Evolutionary conservation across 2,888 invertebrate genomes (phyloP), one percentile per base, ranked within the genome.

Genomic region (Hybos culiciformis): DNA sequence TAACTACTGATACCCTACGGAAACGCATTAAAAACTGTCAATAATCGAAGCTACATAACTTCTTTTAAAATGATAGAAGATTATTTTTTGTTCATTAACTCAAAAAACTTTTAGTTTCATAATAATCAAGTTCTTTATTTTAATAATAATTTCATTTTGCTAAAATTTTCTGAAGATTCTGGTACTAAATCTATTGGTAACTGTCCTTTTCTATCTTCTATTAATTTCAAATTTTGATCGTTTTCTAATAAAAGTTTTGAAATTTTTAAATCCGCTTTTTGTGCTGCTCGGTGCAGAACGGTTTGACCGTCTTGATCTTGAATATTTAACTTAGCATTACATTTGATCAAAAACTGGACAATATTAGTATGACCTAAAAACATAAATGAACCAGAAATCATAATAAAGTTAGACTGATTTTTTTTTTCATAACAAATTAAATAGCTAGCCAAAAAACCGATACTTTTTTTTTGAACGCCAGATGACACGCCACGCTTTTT

Each of bases 281-380:
- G 68, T 14, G 71, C 69, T 17, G 84, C 84, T 61, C 87, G 78
- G 62, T 91, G 88, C 18, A 91, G 69, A 19, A 79, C 77, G 24
- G 81, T 86, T 62, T 81, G 80, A 1, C 86, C 86, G 68, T 91
- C 90, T 39, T 72, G 70, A 62, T 92, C 92, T 61, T 73, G 71
- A 19, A 77, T 55, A 48, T 69, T 62, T 5, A 75, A 58, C 60
- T 78, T 68, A 7, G 85, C 86, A 48, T 78, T 75, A 43, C 68
- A 67, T 17, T 71, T 60, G 20, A 84, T 61, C 39, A 92, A 67
- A 38, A 82, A 67, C 51, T 76, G 67, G 0, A 86, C 77, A 49
- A 86, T 71, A 37, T 73, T 67, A 33, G 64, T 48, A 62, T 83
- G 77, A 41, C 81, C 82, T 76, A 59, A 50, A 67, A 66, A 48